Conservation (phyloP, 1,140 invertebrate species). For the Drosophila parvula region DNA sequence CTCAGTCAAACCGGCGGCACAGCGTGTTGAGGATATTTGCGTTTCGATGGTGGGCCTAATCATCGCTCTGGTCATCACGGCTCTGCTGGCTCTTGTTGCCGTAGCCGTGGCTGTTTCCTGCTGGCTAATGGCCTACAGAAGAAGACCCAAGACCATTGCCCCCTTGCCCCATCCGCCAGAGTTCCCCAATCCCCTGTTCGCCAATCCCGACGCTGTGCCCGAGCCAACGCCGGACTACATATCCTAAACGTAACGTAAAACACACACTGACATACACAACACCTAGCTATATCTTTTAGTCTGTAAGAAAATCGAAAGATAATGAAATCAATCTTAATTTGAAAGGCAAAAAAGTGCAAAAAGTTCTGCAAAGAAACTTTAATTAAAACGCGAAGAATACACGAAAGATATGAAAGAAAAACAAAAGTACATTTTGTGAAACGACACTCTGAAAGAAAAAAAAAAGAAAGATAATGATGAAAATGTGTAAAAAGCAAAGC, state of each 20-base stretch:
- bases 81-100: slow-evolving; percentile 94
- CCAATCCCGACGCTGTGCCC: slow-evolving; percentile 88
- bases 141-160: slow-evolving; percentile 92
- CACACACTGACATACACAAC: slow-evolving; percentile 50
- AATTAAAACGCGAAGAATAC: slow-evolving; percentile 41
- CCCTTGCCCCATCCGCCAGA: slow-evolving; percentile 96
- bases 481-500: slow-evolving; percentile 67
- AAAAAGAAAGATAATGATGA: slow-evolving; percentile 4
- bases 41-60: slow-evolving; percentile 96
- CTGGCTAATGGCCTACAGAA: slow-evolving; percentile 96
- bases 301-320: slow-evolving; percentile 39
- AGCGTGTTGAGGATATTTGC: slow-evolving; percentile 93
- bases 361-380: slow-evolving; percentile 45
- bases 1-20: slow-evolving; percentile 86
- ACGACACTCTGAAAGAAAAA: slow-evolving; percentile 33
- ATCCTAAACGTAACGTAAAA: slow-evolving; percentile 70
- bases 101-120: slow-evolving; percentile 97
- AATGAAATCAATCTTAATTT: slow-evolving; percentile 61
- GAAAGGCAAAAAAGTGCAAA: slow-evolving; percentile 76
- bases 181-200: slow-evolving; percentile 97
- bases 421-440: slow-evolving; percentile 75
- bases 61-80: slow-evolving; percentile 95
- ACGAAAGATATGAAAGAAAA: slow-evolving; percentile 58
- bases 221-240: slow-evolving; percentile 85
- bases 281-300: slow-evolving; percentile 70